Base-by-base conservation (phyloP, 2,888 invertebrate species). In the Cataglyphis altisquamis region DNA sequence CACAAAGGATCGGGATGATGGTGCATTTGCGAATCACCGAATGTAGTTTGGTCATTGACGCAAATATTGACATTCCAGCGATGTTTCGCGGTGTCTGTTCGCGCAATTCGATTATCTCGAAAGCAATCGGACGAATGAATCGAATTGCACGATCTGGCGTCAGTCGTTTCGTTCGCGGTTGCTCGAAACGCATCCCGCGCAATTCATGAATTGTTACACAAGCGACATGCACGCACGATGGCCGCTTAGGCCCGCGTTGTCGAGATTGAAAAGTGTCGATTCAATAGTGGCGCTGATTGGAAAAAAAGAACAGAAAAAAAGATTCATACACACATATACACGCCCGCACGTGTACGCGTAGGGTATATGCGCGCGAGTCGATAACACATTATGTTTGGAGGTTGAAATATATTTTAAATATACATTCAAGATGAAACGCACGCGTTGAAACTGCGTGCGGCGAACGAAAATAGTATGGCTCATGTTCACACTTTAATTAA, bases 61-160 rank as follows among this genome's bases (percentile, higher is more conserved):
- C 86, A 88, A 89, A 89, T 88, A 89, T 89, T 86, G 84, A 84
- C 86, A 84, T 88, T 88, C 86, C 75, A 70, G 68, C 68, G 64
- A 83, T 78, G 87, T 86, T 84, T 55, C 83, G 75, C 73, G 82
- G 84, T 84, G 81, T 70, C 77, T 82, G 62, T 82, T 73, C 63
- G 82, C 64, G 18, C 73, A 70, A 52, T 52, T 3, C 52, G 8
- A 68, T 87, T 84, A 90, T 84, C 87, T 85, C 89, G 83, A 84
- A 85, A 87, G 70, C 89, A 90, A 89, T 90, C 85, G 87, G 85
- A 83, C 18, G 25, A 60, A 25, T 87, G 86, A 86, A 89, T 86
- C 86, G 83, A 89, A 90, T 90, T 67, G 89, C 83, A 72, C 80
- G 74, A 82, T 57, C 78, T 39, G 25, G 80, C 82, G 75, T 12